phyloP scores from a whole-genome alignment of 2,888 invertebrate genomes.

The Myopa testacea region DNA sequence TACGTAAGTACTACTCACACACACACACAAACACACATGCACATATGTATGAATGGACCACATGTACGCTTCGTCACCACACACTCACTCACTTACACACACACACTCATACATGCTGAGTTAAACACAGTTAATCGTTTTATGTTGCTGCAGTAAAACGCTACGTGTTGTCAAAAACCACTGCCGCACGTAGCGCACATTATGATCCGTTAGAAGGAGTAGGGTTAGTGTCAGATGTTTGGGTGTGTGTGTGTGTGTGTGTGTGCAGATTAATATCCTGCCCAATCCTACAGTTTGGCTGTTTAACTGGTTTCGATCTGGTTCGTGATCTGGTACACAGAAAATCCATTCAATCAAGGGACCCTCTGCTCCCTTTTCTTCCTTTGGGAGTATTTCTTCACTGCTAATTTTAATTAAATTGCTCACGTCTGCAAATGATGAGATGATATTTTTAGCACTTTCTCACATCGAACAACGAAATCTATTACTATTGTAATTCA shows the following conservation, averaged over 20 bases:
- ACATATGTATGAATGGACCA: not conserved
- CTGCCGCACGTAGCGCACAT: slow-evolving; percentile 25
- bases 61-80: not conserved
- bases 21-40: not conserved
- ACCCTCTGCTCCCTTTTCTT: not conserved
- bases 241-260: not conserved
- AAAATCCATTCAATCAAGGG: not conserved
- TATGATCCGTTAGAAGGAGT: not conserved
- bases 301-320: not conserved
- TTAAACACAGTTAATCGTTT: slow-evolving; percentile 25
- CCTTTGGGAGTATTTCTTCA: not conserved
- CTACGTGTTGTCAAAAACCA: slow-evolving; percentile 2
- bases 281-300: not conserved
- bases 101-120: slow-evolving; percentile 3
- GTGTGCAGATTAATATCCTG: not conserved
- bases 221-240: not conserved
- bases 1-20: slow-evolving; percentile 3
- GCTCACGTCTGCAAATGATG: not conserved
- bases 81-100: no score
- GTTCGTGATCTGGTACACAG: not conserved
- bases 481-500: no score
- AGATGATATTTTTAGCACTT: no score
- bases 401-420: not conserved
- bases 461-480: no score
- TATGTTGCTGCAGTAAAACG: slow-evolving; percentile 12